Evolutionary conservation across 1,140 invertebrate genomes (phyloP).

Genomic region (Trissolcus basalis): DNA sequence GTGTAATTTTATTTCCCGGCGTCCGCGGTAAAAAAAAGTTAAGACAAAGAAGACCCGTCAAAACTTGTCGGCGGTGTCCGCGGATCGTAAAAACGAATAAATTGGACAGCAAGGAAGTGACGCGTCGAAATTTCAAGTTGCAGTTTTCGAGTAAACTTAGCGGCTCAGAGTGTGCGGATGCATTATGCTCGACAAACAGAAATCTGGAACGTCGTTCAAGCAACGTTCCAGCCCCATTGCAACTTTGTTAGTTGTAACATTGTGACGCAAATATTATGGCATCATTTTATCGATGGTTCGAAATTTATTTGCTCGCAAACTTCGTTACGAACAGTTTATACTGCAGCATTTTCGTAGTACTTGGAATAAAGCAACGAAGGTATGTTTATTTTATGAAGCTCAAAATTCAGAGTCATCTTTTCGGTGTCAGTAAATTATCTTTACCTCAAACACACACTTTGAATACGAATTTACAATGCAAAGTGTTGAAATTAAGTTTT

Average conservation of each 20-base stretch:
- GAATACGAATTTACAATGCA: too few relatives aligned
- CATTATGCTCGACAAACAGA: conserved; percentile 35
- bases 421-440: too few relatives aligned
- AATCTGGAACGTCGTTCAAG: conserved; percentile 22
- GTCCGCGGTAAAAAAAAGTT: conserved; percentile 5
- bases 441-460: too few relatives aligned
- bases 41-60: conserved; percentile 6
- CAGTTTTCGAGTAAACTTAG: conserved; percentile 9
- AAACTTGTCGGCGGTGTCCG: too few relatives aligned
- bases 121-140: conserved; percentile 9
- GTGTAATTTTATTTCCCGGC: conserved; percentile 14
- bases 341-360: conserved; percentile 1
- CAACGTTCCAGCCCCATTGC: conserved; percentile 8
- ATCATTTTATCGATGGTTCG: conserved; percentile 35
- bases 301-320: conserved; percentile 39
- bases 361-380: too few relatives aligned
- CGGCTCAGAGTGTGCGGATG: conserved; percentile 17
- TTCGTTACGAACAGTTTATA: conserved; percentile 26
- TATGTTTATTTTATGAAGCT: conserved; percentile 23
- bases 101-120: neutral
- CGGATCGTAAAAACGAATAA: conserved; percentile 1
- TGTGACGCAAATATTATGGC: conserved; percentile 40
- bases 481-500: neutral
- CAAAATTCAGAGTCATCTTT: conserved; percentile 10
- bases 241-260: conserved; percentile 23